phyloP scores from a whole-genome alignment of 2,888 invertebrate genomes.

The Nephrotoma guestfalica region DNA sequence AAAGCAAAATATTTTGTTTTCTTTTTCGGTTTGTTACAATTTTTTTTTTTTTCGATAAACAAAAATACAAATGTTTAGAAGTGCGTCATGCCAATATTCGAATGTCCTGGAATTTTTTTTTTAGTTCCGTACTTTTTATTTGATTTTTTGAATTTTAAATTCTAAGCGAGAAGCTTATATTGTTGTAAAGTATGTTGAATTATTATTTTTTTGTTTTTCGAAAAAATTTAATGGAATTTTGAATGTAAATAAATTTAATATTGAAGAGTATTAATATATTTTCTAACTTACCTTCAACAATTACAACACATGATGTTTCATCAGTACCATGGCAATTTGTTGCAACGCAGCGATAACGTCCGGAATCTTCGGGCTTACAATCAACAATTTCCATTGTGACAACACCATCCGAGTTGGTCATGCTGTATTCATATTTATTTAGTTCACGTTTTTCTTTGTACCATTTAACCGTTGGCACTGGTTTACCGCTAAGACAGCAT shows the following conservation, averaged over 20 bases:
- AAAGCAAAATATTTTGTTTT: conserved; percentile 5
- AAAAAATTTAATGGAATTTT: background rate
- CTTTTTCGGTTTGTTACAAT: background rate
- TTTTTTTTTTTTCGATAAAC: background rate
- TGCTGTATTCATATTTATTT: conserved; percentile 77
- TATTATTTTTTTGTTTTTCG: background rate
- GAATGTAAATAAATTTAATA: background rate
- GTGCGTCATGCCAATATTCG: background rate
- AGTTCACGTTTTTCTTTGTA: conserved; percentile 87
- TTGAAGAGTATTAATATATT: too few species aligned
- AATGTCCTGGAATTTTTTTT: background rate
- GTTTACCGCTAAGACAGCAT: conserved; percentile 91
- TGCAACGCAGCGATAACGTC: conserved; percentile 89
- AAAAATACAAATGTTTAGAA: background rate
- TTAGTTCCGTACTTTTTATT: background rate
- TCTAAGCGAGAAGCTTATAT: background rate
- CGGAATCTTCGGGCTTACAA: conserved; percentile 88
- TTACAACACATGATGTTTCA: conserved; percentile 89
- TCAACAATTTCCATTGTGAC: conserved; percentile 93
- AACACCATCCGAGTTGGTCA: conserved; percentile 87
- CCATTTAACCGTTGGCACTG: conserved; percentile 85
- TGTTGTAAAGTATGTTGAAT: background rate
- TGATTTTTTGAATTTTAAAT: conserved; percentile 6
- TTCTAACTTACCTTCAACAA: conserved; percentile 68
- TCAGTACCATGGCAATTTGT: conserved; percentile 88